Evolutionary conservation across 1,140 invertebrate species (phyloP).

Genomic region (Tetragnatha versicolor): DNA sequence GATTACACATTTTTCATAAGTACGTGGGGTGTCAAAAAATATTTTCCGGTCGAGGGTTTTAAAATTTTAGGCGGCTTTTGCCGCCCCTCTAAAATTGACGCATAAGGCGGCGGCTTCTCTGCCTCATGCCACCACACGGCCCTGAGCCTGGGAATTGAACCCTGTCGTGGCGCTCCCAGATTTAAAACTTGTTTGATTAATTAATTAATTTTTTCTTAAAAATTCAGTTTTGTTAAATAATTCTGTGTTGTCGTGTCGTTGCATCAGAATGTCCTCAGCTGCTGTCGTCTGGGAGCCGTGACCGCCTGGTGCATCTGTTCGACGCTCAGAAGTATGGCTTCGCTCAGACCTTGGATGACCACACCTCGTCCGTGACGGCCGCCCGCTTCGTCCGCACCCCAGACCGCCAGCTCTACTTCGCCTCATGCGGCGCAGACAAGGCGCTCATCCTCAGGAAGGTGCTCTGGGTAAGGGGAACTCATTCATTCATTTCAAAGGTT

Average conservation of each 20-base stretch:
- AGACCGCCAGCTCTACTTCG: conserved; percentile 74
- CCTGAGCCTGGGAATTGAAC: too few relatives aligned
- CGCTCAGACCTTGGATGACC: conserved; percentile 93
- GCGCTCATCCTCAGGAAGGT: conserved; percentile 87
- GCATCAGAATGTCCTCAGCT: conserved; percentile 20
- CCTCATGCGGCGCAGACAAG: conserved; percentile 96
- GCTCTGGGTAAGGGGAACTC: not conserved
- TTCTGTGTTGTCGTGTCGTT: not conserved
- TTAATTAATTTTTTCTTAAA: not conserved
- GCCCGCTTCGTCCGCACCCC: conserved; percentile 77
- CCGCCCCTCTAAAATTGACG: too few relatives aligned
- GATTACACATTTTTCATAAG: too few relatives aligned
- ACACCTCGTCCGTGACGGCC: conserved; percentile 92
- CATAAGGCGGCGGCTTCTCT: too few relatives aligned
- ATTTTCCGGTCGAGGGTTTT: too few relatives aligned
- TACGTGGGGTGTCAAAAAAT: too few relatives aligned
- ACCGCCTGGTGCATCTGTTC: conserved; percentile 93
- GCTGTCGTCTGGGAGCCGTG: conserved; percentile 85
- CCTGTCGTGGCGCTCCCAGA: too few relatives aligned
- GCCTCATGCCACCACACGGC: too few relatives aligned
- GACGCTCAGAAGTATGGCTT: conserved; percentile 87
- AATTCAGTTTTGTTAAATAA: not conserved
- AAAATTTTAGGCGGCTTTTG: too few relatives aligned
- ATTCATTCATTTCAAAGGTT: too few relatives aligned
- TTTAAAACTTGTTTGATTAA: too few relatives aligned